Conservation (phyloP, 64 coral and sea anemone genomes). For the Pocillopora verrucosa region DNA sequence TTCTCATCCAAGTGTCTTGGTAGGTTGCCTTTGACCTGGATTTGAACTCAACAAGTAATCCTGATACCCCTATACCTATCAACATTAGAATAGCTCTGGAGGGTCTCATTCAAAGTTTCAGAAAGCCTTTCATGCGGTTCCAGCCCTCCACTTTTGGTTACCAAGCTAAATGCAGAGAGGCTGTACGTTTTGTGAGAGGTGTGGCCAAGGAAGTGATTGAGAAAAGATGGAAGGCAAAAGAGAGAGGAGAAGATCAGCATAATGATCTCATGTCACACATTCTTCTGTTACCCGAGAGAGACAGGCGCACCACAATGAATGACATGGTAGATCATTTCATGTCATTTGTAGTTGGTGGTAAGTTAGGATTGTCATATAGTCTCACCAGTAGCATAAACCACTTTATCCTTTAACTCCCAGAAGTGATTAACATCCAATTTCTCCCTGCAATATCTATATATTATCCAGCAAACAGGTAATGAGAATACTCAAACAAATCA, state of each 20-base stretch:
- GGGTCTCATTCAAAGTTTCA: conserved; percentile 74
- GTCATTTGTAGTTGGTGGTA: conserved; percentile 79
- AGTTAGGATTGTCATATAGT: not conserved
- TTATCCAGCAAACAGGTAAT: no score
- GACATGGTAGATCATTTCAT: conserved; percentile 80
- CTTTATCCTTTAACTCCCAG: no score
- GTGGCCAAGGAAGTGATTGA: conserved; percentile 65
- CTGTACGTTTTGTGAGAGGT: conserved; percentile 52
- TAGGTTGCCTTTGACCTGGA: conserved; percentile 81
- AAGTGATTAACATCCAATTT: no score
- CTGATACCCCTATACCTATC: conserved; percentile 62
- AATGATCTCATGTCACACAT: conserved; percentile 52
- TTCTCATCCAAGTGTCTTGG: not conserved
- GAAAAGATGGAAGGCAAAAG: conserved; percentile 34
- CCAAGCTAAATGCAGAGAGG: conserved; percentile 61
- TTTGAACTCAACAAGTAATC: conserved; percentile 59
- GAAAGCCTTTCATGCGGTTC: conserved; percentile 68
- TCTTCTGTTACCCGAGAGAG: conserved; percentile 28
- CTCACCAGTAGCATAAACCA: not conserved
- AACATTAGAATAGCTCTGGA: conserved; percentile 64
- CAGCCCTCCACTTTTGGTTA: conserved; percentile 64
- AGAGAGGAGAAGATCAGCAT: conserved; percentile 34
- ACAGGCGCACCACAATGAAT: conserved; percentile 57
- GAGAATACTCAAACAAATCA: no score
- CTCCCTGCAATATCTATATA: no score